Evolutionary conservation across 2,888 invertebrate genomes (phyloP).

Genomic region (Amiota communis): DNA sequence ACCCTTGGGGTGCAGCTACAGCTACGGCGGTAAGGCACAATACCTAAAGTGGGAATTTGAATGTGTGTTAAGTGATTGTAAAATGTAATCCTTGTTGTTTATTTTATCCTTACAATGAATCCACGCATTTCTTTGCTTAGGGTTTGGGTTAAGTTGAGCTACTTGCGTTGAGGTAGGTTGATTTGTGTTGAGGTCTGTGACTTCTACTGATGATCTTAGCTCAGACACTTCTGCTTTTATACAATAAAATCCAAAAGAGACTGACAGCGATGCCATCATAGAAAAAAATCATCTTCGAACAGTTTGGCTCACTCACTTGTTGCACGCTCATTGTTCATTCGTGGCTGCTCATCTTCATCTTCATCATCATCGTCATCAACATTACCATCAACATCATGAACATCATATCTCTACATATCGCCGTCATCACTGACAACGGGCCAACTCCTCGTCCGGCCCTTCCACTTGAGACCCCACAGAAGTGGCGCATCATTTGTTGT

Average conservation of each 20-base stretch:
- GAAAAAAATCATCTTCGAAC: neutral
- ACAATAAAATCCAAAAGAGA: constrained; percentile 38
- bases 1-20: constrained; percentile 70
- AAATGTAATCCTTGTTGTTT: constrained; percentile 32
- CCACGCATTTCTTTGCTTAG: constrained; percentile 70
- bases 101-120: constrained; percentile 65
- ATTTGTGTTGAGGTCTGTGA: constrained; percentile 48
- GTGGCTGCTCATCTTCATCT: constrained; percentile 44
- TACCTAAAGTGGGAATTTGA: constrained; percentile 50
- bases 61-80: neutral
- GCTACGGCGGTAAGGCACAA: constrained; percentile 67
- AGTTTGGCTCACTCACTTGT: constrained; percentile 34
- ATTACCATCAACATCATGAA: constrained; percentile 32
- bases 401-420: neutral
- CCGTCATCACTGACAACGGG: neutral
- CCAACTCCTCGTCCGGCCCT: constrained; percentile 15
- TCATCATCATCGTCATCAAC: constrained; percentile 36
- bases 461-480: constrained; percentile 29
- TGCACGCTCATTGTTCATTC: constrained; percentile 64
- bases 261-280: neutral
- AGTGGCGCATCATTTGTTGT: constrained; percentile 31
- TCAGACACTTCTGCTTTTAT: constrained; percentile 58
- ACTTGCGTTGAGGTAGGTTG: constrained; percentile 50
- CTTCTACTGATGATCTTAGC: constrained; percentile 62
- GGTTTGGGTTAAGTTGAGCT: constrained; percentile 56